Conservation (phyloP, 2,888 invertebrate species). For the Margaritifera margaritifera region DNA sequence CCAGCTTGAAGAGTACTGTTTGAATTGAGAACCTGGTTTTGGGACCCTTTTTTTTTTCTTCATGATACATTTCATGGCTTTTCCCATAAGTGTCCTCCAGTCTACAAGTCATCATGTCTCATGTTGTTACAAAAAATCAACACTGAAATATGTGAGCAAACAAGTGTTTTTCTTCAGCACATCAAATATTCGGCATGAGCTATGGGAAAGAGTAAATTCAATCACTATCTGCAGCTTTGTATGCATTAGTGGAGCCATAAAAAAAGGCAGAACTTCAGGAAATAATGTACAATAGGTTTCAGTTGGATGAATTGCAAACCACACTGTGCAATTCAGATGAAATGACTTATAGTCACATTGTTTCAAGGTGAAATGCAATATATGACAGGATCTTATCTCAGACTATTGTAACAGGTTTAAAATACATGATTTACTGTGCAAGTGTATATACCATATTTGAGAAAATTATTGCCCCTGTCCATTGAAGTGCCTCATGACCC, state of each 20-base stretch:
- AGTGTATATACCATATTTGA: no score
- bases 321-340: no score
- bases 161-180: conserved; percentile 8
- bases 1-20: no score
- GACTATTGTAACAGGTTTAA: no score
- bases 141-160: conserved; percentile 15
- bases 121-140: conserved; percentile 6
- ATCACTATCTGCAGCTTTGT: conserved; percentile 8
- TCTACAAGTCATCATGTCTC: conserved; percentile 6
- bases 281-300: conserved; percentile 3
- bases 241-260: conserved; percentile 8
- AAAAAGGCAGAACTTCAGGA: conserved; percentile 6
- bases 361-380: no score
- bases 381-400: no score
- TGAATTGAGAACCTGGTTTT: conserved; percentile 11
- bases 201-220: conserved; percentile 8
- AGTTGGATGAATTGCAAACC: no score
- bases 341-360: no score
- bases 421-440: no score
- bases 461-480: no score
- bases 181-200: conserved; percentile 6
- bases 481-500: no score
- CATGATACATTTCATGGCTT: conserved; percentile 20
- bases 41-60: conserved; percentile 7
- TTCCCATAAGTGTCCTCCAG: conserved; percentile 7